Conservation (phyloP, 2,888 invertebrate genomes). For the Drosophila neutralis region DNA sequence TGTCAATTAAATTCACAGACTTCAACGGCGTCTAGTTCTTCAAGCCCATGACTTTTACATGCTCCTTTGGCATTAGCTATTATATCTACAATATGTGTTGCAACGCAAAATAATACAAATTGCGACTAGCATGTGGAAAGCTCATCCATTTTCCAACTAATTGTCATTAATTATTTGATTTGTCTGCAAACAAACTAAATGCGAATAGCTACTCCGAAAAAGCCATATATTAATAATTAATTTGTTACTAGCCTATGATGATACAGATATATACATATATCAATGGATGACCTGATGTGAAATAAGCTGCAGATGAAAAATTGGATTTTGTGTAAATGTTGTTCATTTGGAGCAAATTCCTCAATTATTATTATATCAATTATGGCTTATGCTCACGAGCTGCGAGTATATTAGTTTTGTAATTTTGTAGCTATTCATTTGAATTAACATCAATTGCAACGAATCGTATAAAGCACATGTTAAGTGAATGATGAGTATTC, state of each 20-base stretch:
- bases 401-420: not conserved
- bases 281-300: not conserved
- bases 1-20: conserved; percentile 6
- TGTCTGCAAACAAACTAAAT: not conserved
- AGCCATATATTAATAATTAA: not conserved
- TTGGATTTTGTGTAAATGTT: not conserved
- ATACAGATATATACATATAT: not conserved
- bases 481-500: conserved; percentile 10
- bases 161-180: not conserved
- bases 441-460: conserved; percentile 5
- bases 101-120: not conserved
- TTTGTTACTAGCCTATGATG: not conserved
- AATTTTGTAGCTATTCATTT: conserved; percentile 5
- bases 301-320: not conserved
- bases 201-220: not conserved
- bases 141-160: not conserved
- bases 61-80: not conserved
- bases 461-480: not conserved
- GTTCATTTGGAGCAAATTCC: not conserved
- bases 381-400: not conserved
- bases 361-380: not conserved
- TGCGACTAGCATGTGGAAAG: not conserved
- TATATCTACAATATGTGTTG: not conserved
- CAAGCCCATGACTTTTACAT: not conserved
- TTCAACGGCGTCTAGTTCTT: not conserved